Base-by-base conservation (phyloP, 2,113 vertebrate genomes). In the Mugil cephalus region DNA sequence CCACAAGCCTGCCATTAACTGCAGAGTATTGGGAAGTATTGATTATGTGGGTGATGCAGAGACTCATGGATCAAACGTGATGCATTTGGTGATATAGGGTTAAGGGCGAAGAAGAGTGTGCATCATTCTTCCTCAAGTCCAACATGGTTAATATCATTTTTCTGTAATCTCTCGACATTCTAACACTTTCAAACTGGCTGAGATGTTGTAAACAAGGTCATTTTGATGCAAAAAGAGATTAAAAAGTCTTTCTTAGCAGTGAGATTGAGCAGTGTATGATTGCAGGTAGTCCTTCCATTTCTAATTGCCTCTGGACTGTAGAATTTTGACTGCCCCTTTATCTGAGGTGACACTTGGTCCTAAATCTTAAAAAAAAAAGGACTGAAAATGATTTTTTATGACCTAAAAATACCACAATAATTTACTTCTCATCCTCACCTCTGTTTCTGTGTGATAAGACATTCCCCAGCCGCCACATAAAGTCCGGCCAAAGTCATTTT, bases 361-460 rank as follows among this genome's bases (percentile, higher is more conserved):
- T 88, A 77, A 84, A 88, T 91, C 80, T 76, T 35, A 54, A 50
- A 69, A 38, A 51, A 54, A 50, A 69, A 38, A 51, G 55, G 21
- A 82, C 75, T 86, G 53, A 36, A 81, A 42, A 19, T 38, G 56
- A 8, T 58, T 64, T 47, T 86, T 88, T 82, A 83, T 52, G 70
- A 47, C 54, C 40, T 38, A 55, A 84, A 87, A 70, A 55, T 47
- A 75, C 76, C 54, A 71, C 24, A 65, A 75, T 87, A 46, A 86
- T 78, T 83, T 83, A 75, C 62, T 68, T 21, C 36, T 73, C 80
- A 88, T 86, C 80, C 78, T 45, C 60, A 60, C 43, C 66, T 39
- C 87, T 84, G 85, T 74, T 86, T 72, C 80, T 80, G 69, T 54
- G 35, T 30, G 87, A 86, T 87, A 86, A 85, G 66, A 47, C 74